These are phyloP conservation scores for Phyllopteryx taeniolatus DNA, from an alignment of 2,113 vertebrate species.

Conservation along the genomic window DNA sequence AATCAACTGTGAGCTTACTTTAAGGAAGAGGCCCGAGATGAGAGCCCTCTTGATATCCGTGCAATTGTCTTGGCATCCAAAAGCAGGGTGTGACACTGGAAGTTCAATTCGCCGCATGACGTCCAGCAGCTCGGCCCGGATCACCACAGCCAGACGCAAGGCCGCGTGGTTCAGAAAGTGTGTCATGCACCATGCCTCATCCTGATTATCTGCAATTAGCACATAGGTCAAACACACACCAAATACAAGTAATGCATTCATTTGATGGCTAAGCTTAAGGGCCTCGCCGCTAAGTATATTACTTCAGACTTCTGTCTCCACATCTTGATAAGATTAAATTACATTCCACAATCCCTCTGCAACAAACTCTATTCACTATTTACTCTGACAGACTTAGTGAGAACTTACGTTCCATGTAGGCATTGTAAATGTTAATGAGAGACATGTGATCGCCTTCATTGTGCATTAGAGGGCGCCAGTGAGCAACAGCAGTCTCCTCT, in stretches of 20 bases:
- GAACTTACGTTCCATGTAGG: constrained; percentile 82
- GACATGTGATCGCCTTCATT: constrained; percentile 87
- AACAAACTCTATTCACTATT: not conserved
- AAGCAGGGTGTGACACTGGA: constrained; percentile 85
- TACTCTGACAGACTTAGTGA: not conserved
- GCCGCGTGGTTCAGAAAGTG: constrained; percentile 77
- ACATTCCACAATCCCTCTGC: not conserved
- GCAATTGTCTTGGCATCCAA: constrained; percentile 85
- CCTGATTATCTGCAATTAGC: constrained; percentile 73
- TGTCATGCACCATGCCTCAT: constrained; percentile 85
- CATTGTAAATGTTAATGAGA: constrained; percentile 85
- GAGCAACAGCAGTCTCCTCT: constrained; percentile 70
- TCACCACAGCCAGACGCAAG: constrained; percentile 77
- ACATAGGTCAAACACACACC: not conserved
- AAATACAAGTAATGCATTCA: not conserved
- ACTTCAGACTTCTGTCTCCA: not conserved
- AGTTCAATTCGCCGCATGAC: constrained; percentile 92
- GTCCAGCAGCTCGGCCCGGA: constrained; percentile 86
- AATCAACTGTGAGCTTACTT: constrained; percentile 69
- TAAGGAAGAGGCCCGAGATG: constrained; percentile 93
- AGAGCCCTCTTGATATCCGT: constrained; percentile 88
- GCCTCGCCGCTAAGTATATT: not conserved
- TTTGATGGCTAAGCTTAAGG: not conserved
- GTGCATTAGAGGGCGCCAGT: constrained; percentile 80
- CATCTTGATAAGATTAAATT: not conserved